These are phyloP conservation scores for Sparus aurata DNA, from an alignment of 2,797 vertebrate genomes.

Conservation along the genomic window DNA sequence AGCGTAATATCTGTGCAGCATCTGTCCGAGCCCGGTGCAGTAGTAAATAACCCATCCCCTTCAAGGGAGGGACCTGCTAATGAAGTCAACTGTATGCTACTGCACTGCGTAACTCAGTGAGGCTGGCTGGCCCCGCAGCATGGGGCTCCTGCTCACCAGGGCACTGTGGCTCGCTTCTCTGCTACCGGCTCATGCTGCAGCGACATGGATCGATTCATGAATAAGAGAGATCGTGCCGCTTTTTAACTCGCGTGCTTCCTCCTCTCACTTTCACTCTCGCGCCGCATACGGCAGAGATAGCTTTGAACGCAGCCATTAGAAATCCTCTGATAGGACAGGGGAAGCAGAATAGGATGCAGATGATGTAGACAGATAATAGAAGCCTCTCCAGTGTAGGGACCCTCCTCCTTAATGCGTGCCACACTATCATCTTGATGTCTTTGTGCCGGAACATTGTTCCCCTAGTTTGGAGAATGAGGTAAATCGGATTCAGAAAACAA, in stretches of 20 bases:
- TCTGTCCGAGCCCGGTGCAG: slow-evolving; percentile 65
- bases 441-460: slow-evolving; percentile 82
- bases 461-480: slow-evolving; percentile 81
- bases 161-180: slow-evolving; percentile 44
- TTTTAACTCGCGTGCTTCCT: slow-evolving; percentile 52
- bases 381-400: slow-evolving; percentile 61
- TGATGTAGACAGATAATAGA: slow-evolving; percentile 75
- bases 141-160: slow-evolving; percentile 59
- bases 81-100: slow-evolving; percentile 80
- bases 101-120: slow-evolving; percentile 79
- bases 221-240: slow-evolving; percentile 58
- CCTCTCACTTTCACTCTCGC: slow-evolving; percentile 60
- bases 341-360: slow-evolving; percentile 72
- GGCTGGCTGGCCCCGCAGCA: slow-evolving; percentile 60
- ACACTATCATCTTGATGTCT: slow-evolving; percentile 82
- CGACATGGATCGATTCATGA: slow-evolving; percentile 64
- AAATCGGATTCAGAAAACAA: slow-evolving; percentile 87
- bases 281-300: slow-evolving; percentile 55
- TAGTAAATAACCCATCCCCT: slow-evolving; percentile 70
- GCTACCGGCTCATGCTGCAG: slow-evolving; percentile 65
- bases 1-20: slow-evolving; percentile 66
- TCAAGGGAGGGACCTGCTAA: slow-evolving; percentile 76
- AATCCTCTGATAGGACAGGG: slow-evolving; percentile 62
- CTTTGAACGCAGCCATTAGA: slow-evolving; percentile 75
- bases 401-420: slow-evolving; percentile 71